phyloP scores from a whole-genome alignment of 2,888 invertebrate genomes.

The Caenorhabditis imperialis region DNA sequence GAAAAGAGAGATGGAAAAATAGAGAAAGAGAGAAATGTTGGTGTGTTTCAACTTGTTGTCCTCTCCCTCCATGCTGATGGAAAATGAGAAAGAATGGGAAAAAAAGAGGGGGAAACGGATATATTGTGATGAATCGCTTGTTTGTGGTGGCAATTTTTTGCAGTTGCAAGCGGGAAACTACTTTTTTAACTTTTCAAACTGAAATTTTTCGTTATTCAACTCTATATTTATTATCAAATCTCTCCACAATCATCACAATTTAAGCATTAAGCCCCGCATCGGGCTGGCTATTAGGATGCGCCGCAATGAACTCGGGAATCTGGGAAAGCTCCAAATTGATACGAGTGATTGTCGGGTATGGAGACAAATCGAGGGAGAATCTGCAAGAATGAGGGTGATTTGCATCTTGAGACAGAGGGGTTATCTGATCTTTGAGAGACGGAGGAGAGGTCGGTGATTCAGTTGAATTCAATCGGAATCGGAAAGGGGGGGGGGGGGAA shows the following conservation, averaged over 20 bases:
- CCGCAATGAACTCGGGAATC: slow-evolving; percentile 91
- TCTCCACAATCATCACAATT: slow-evolving; percentile 4
- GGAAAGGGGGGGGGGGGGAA: no score
- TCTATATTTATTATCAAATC: neutral
- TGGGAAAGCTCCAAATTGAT: slow-evolving; percentile 89
- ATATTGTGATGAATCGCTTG: slow-evolving; percentile 43
- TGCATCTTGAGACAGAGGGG: no score
- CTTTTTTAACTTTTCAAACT: no score
- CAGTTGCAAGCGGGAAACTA: no score
- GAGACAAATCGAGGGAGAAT: slow-evolving; percentile 91
- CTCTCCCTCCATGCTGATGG: slow-evolving; percentile 1
- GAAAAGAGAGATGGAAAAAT: slow-evolving; percentile 15
- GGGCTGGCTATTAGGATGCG: slow-evolving; percentile 92
- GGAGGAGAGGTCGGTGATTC: no score
- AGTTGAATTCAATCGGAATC: slow-evolving; percentile 32
- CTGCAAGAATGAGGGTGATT: slow-evolving; percentile 79
- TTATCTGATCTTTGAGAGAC: no score
- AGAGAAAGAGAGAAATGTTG: slow-evolving; percentile 17
- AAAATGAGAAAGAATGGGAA: neutral
- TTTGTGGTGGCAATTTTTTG: slow-evolving; percentile 37
- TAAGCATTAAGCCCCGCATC: slow-evolving; percentile 83
- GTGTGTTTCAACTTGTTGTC: slow-evolving; percentile 9
- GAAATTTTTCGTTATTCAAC: neutral
- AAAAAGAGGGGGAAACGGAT: slow-evolving; percentile 18
- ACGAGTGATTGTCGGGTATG: slow-evolving; percentile 90